Base-by-base conservation (phyloP, 2,113 vertebrate genomes). In the Chitala chitala region DNA sequence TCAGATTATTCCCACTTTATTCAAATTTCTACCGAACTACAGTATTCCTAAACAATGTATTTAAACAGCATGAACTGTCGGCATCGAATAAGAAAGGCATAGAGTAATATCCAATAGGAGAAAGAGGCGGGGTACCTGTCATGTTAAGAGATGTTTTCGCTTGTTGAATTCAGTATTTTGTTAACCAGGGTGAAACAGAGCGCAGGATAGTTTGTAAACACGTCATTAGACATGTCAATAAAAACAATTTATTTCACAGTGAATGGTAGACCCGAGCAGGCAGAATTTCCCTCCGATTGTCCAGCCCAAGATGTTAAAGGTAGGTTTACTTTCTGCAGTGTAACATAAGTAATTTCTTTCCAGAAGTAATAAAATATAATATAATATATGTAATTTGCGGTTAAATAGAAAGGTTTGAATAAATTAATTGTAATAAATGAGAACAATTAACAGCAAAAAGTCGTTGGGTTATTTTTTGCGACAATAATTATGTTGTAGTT, bases 271-370 rank as follows among this genome's bases (percentile, higher is more conserved):
- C 87, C 88, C 1, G 90, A 92, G 71, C 82, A 83, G 76, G 89
- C 90, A 0, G 90, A 91, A 80, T 88, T 91, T 76, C 82, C 82
- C 0, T 12, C 78, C 13, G 85, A 88, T 17, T 91, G 87, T 36
- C 88, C 90, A 7, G 79, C 85, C 2, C 87, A 90, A 75, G 89
- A 91, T 29, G 69, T 92, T 53, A 92, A 92, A 90, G 89, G 91
- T 91, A 85, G 54, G 82, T 20, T 33, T 55, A 4, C 38, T 40
- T 6, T 10, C 42, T 1, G 20, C 20, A 40, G 31, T 15, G 33
- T 65, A 24, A 42, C 20, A 38, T 24, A 22, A 22, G n/a, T 36
- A 24, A 22, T 24, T n/a, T 9, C 36, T 40, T n/a, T 17, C 17
- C 26, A 31, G n/a, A 22, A 42, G 6, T 42, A 15, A 59, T 5